A percentile compares a stretch with the other conserved stretches of the same genome.
phyloP scores from a whole-genome alignment of 2,113 vertebrate species.

The Dromas ardeola region DNA sequence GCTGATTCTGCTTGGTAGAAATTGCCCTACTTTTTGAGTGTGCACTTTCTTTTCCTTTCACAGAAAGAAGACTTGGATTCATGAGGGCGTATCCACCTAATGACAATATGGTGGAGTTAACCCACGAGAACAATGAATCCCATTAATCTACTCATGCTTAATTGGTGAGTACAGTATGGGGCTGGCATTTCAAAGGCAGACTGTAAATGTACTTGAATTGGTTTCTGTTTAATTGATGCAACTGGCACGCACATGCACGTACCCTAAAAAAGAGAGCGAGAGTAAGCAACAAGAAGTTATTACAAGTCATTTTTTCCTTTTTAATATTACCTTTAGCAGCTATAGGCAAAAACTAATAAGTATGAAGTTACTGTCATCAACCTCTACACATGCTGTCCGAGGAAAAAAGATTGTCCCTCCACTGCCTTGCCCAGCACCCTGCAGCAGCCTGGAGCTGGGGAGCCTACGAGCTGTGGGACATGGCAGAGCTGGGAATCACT shows the following conservation, averaged over 20 bases:
- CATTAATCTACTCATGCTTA: constrained; percentile 72
- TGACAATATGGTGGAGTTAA: constrained; percentile 62
- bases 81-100: constrained; percentile 40
- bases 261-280: constrained; percentile 15
- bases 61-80: constrained; percentile 50
- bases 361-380: neutral
- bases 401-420: neutral
- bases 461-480: neutral
- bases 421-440: neutral
- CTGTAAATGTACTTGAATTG: constrained; percentile 69
- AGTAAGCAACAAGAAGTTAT: constrained; percentile 13
- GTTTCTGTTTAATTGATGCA: constrained; percentile 72
- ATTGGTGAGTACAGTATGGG: constrained; percentile 68
- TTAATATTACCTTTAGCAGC: neutral
- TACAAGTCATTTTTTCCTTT: constrained; percentile 38
- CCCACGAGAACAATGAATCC: constrained; percentile 69
- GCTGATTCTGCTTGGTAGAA: constrained; percentile 56
- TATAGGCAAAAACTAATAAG: neutral
- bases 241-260: constrained; percentile 26
- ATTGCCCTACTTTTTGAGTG: constrained; percentile 18
- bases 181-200: constrained; percentile 72
- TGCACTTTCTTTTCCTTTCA: constrained; percentile 47
- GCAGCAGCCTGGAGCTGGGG: neutral
- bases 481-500: neutral
- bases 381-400: neutral